phyloP scores from a whole-genome alignment of 2,797 vertebrate species.

The Carcharodon carcharias region DNA sequence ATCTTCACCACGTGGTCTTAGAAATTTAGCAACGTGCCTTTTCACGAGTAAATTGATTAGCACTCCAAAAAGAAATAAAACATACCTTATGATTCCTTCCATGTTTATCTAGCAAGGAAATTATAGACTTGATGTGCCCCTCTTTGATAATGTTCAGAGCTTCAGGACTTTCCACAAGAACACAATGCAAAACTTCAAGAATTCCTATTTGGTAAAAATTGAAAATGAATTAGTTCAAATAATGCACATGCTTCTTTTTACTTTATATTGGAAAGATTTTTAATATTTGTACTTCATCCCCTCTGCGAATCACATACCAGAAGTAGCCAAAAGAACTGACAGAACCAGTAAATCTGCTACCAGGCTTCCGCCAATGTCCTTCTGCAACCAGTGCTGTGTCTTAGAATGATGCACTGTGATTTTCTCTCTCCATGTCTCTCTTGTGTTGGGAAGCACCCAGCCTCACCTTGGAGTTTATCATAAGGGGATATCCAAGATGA shows the following conservation, averaged over 20 bases:
- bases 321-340: neutral
- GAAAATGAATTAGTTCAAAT: conserved; percentile 1
- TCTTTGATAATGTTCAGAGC: conserved; percentile 95
- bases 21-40: neutral
- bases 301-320: neutral
- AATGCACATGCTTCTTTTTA: neutral
- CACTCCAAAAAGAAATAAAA: neutral
- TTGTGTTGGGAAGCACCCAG: neutral
- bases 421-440: neutral
- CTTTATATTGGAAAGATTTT: neutral
- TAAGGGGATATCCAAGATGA: neutral
- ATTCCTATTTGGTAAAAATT: conserved; percentile 64
- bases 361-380: neutral
- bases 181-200: conserved; percentile 89
- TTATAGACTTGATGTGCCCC: conserved; percentile 92
- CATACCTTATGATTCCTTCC: conserved; percentile 89
- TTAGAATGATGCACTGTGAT: neutral
- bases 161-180: conserved; percentile 92
- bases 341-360: neutral
- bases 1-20: neutral
- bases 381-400: neutral
- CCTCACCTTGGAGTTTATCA: neutral
- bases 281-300: neutral
- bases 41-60: neutral
- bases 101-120: conserved; percentile 88